A percentile compares a stretch with the other conserved stretches of the same genome.
phyloP scores from a whole-genome alignment of 1,140 invertebrate genomes.

The Drosophila bocki region DNA sequence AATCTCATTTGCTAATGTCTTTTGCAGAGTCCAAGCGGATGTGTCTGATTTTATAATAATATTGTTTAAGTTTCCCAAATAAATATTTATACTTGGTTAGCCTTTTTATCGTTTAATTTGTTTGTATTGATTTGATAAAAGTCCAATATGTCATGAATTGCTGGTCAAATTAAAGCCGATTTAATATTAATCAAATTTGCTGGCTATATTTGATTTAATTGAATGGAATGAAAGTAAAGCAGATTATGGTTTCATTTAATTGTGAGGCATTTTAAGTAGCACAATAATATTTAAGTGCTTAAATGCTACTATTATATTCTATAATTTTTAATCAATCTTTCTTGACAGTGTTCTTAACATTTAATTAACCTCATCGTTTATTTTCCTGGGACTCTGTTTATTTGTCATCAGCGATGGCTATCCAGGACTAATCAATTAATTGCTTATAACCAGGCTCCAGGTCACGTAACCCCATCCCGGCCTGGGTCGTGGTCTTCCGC shows the following conservation, averaged over 20 bases:
- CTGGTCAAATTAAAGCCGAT: background rate
- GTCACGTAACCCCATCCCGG: constrained; percentile 29
- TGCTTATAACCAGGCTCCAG: constrained; percentile 27
- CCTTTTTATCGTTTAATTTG: background rate
- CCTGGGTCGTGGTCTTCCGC: constrained; percentile 33
- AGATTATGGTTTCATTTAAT: background rate
- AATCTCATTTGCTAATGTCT: constrained; percentile 48
- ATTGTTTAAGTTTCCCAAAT: constrained; percentile 32
- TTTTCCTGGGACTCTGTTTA: background rate
- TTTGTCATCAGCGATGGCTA: constrained; percentile 15
- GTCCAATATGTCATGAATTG: background rate
- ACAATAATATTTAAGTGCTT: too few relatives aligned
- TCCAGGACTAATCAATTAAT: constrained; percentile 54
- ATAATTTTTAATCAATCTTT: background rate
- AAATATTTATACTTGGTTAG: constrained; percentile 30
- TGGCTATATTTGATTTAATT: background rate
- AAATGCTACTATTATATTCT: background rate
- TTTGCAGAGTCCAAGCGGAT: constrained; percentile 44
- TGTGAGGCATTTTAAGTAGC: background rate
- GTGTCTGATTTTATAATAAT: constrained; percentile 41
- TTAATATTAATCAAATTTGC: constrained; percentile 4
- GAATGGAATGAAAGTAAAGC: constrained; percentile 4
- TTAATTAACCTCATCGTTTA: constrained; percentile 41
- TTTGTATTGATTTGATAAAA: constrained; percentile 1
- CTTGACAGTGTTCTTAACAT: constrained; percentile 11